phyloP scores from a whole-genome alignment of 2,797 vertebrate species.

The Darevskia nairensis region DNA sequence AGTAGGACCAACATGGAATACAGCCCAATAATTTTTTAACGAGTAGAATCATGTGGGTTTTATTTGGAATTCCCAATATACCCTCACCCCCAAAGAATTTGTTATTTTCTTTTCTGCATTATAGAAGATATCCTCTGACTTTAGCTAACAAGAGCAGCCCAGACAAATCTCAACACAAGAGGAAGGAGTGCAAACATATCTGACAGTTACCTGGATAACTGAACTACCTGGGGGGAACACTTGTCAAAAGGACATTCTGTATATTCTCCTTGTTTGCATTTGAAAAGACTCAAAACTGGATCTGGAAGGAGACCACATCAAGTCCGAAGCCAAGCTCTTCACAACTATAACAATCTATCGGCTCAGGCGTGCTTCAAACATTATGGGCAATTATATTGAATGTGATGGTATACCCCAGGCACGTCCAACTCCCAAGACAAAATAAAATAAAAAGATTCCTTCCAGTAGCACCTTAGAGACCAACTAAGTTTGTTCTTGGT shows the following conservation, averaged over 20 bases:
- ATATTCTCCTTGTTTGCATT: neutral
- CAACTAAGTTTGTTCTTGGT: too few relatives aligned
- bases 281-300: neutral
- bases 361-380: too few relatives aligned
- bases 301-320: neutral
- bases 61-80: neutral
- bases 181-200: neutral
- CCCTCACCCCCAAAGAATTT: neutral
- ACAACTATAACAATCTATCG: neutral
- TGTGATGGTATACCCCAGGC: neutral
- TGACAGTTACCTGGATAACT: conserved; percentile 17
- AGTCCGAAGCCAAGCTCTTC: neutral
- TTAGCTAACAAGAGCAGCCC: fast-evolving
- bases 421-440: too few relatives aligned
- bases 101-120: neutral
- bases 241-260: neutral
- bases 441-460: too few relatives aligned
- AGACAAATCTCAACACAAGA: fast-evolving
- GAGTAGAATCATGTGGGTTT: too few relatives aligned
- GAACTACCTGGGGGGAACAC: neutral
- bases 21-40: neutral
- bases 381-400: neutral
- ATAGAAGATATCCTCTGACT: neutral
- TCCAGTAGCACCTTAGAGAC: too few relatives aligned
- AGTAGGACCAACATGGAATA: neutral